A percentile compares a stretch with the other conserved stretches of the same genome.
These are phyloP conservation scores for Barypeithes pellucidus DNA, from an alignment of 2,888 invertebrate genomes.

Conservation along the genomic window DNA sequence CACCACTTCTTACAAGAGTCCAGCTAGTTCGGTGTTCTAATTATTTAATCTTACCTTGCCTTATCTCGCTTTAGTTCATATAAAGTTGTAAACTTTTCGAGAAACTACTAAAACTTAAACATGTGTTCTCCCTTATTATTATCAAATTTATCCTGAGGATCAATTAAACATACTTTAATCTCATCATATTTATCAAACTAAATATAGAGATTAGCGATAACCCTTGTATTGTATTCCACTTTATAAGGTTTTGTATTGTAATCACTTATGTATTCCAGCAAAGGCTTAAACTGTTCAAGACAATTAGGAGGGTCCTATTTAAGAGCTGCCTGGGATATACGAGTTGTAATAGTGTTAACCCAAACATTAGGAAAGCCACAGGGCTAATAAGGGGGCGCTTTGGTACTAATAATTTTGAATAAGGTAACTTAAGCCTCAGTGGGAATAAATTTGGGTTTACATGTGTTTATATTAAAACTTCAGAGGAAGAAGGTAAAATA, in stretches of 20 bases:
- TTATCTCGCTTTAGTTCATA: too few relatives aligned
- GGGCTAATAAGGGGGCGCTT: constrained; percentile 11
- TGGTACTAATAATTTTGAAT: constrained; percentile 20
- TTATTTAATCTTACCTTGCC: too few relatives aligned
- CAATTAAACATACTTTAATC: constrained; percentile 3
- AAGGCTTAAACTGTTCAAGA: constrained; percentile 17
- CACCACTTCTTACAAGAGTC: too few relatives aligned
- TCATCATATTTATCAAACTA: constrained; percentile 9
- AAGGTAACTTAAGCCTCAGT: constrained; percentile 9
- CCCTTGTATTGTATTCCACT: constrained; percentile 24
- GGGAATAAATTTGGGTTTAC: constrained; percentile 6
- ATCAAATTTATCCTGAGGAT: background rate
- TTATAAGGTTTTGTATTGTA: constrained; percentile 25
- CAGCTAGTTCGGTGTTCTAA: too few relatives aligned
- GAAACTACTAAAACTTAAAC: too few relatives aligned
- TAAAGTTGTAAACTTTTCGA: too few relatives aligned
- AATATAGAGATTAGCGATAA: constrained; percentile 11
- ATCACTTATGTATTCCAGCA: constrained; percentile 20
- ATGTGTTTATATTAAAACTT: background rate
- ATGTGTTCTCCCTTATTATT: background rate
- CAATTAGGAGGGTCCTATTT: constrained; percentile 22
- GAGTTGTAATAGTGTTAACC: constrained; percentile 22
- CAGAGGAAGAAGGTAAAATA: background rate
- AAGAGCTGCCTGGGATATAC: constrained; percentile 19
- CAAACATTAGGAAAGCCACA: constrained; percentile 27